Evolutionary conservation across 1,140 invertebrate genomes (phyloP).

Genomic region (Trichonephila clavipes): DNA sequence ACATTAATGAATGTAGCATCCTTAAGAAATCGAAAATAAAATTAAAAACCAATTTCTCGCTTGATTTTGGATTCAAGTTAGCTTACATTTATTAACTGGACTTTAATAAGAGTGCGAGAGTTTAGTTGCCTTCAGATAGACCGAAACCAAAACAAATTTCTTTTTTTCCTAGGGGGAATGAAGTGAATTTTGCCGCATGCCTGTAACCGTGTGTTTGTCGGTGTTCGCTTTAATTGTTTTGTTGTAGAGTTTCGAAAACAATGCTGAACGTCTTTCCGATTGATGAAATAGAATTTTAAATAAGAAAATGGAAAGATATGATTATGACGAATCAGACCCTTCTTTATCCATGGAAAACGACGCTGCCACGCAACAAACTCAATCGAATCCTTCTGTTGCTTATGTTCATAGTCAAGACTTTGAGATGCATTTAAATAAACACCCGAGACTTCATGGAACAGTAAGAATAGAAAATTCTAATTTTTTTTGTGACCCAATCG

Average conservation of each 20-base stretch:
- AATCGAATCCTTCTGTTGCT: conserved; percentile 9
- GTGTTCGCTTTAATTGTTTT: conserved; percentile 37
- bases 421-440: conserved; percentile 73
- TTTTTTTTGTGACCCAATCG: neutral
- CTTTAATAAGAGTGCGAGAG: too few species aligned
- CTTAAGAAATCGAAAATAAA: too few species aligned
- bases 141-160: too few species aligned
- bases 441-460: conserved; percentile 67
- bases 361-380: neutral
- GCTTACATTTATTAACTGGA: too few species aligned
- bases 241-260: conserved; percentile 45
- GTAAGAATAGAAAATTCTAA: neutral
- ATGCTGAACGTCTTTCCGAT: conserved; percentile 29
- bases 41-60: too few species aligned
- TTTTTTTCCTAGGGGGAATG: too few species aligned
- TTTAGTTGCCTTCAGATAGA: too few species aligned
- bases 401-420: conserved; percentile 71
- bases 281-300: neutral
- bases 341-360: neutral
- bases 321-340: neutral
- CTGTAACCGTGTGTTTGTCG: conserved; percentile 8
- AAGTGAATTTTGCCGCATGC: neutral
- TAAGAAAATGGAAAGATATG: conserved; percentile 38
- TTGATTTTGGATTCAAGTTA: too few species aligned
- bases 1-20: too few species aligned